phyloP scores from a whole-genome alignment of 2,888 invertebrate genomes.

The Eupithecia tripunctaria region DNA sequence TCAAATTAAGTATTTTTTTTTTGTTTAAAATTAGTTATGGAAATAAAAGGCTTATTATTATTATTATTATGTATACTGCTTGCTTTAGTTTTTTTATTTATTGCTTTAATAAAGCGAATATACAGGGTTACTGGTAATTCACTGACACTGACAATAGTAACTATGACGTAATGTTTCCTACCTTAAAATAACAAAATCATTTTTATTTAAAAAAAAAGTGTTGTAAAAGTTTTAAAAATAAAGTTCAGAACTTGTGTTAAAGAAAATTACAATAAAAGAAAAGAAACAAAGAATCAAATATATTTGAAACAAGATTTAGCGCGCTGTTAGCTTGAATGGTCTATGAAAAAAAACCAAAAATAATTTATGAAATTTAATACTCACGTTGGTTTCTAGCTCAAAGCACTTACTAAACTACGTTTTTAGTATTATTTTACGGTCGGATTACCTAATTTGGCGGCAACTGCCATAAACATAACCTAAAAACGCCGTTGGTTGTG shows the following conservation, averaged over 20 bases:
- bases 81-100: too few species aligned
- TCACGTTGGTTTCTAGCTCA: background rate
- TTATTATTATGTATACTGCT: too few species aligned
- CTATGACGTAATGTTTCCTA: background rate
- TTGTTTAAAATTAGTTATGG: too few species aligned
- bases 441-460: slow-evolving; percentile 30
- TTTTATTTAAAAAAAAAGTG: too few species aligned
- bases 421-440: slow-evolving; percentile 19
- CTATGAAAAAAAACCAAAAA: background rate
- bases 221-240: background rate
- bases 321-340: background rate
- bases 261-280: background rate
- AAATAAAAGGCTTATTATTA: too few species aligned
- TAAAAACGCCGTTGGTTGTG: slow-evolving; percentile 35
- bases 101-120: background rate
- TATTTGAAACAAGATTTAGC: background rate
- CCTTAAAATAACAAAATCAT: too few species aligned
- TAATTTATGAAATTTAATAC: background rate
- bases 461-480: slow-evolving; percentile 32
- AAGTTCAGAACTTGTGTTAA: background rate
- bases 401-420: background rate
- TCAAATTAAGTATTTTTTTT: too few species aligned
- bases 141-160: background rate
- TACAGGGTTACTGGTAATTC: too few species aligned
- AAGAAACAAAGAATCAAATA: background rate